Evolutionary conservation across 64 coral and sea anemone species (phyloP).

Genomic region (Montipora capricornis): DNA sequence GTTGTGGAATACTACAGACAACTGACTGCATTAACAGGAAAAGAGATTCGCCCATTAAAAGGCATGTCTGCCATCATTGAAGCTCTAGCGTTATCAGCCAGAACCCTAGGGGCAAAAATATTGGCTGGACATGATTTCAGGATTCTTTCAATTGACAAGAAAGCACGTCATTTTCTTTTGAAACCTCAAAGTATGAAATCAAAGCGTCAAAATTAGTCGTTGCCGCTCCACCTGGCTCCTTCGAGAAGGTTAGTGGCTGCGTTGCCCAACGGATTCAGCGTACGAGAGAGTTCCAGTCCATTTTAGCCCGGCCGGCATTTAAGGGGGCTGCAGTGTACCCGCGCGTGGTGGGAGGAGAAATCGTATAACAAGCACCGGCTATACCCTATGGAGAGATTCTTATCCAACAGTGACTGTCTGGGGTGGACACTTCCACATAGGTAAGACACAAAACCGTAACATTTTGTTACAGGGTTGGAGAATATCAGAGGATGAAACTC

Average conservation of each 20-base stretch:
- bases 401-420: slow-evolving; percentile 57
- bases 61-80: slow-evolving; percentile 43
- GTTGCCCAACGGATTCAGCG: slow-evolving; percentile 43
- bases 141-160: neutral
- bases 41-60: slow-evolving; percentile 1
- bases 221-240: slow-evolving; percentile 25
- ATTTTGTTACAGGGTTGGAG: too few relatives aligned
- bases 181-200: slow-evolving; percentile 6
- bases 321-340: slow-evolving; percentile 47
- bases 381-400: slow-evolving; percentile 46
- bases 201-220: slow-evolving; percentile 40
- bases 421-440: slow-evolving; percentile 36
- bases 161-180: neutral
- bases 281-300: slow-evolving; percentile 18
- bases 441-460: neutral
- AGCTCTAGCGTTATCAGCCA: neutral
- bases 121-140: neutral
- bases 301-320: slow-evolving; percentile 14
- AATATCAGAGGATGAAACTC: too few relatives aligned
- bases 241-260: slow-evolving; percentile 20
- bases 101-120: neutral
- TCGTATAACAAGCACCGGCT: neutral
- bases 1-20: slow-evolving; percentile 20
- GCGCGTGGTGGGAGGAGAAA: slow-evolving; percentile 54
- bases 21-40: slow-evolving; percentile 16